Evolutionary conservation across 2,888 invertebrate genomes (phyloP), one percentile per base, ranked within the genome.

Genomic region (Hirtodrosophila alboralis): DNA sequence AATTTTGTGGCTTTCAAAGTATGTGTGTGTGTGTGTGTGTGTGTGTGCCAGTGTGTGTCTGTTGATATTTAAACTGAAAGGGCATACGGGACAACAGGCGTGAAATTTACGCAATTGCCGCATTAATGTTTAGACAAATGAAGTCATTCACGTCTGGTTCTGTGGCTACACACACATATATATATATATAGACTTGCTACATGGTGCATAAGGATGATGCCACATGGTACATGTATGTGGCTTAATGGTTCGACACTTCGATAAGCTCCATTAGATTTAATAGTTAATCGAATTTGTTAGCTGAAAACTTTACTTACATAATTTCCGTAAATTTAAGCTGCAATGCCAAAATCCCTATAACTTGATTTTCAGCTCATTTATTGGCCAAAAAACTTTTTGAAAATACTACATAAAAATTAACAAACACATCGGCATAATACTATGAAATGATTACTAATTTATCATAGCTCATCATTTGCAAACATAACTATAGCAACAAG

Each of bases 101-200:
- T 76, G 74, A 83, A 84, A 79, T 81, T 83, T 83, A 83, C 84
- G 77, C 76, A 83, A 85, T 85, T 75, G 72, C 75, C 85, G 44
- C 62, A 76, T 74, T 76, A 84, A 81, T 75, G 79, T 57, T 68
- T 52, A 74, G 65, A 76, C 76, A 79, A 76, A 77, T 77, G 80
- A 68, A 79, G 68, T 61, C 80, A 79, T 77, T 75, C 49, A 61
- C 54, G 41, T 47, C 34, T 40, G 38, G 7, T n/a, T 34, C 13
- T 53, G 44, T 10, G 53, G 58, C 27, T 18, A 23, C 18, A 49
- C 16, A 53, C 37, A 10, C 10, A 28, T 16, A 31, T 10, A 47
- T 13, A 16, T 12, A 34, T 18, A 27, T 18, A 33, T 10, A 27
- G 12, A 27, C 27, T 23, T 26, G 6, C 12, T 18, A 18, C 18